Evolutionary conservation across 1,140 invertebrate genomes (phyloP), one percentile per base, ranked within the genome.

Genomic region (Arctopsyche grandis): DNA sequence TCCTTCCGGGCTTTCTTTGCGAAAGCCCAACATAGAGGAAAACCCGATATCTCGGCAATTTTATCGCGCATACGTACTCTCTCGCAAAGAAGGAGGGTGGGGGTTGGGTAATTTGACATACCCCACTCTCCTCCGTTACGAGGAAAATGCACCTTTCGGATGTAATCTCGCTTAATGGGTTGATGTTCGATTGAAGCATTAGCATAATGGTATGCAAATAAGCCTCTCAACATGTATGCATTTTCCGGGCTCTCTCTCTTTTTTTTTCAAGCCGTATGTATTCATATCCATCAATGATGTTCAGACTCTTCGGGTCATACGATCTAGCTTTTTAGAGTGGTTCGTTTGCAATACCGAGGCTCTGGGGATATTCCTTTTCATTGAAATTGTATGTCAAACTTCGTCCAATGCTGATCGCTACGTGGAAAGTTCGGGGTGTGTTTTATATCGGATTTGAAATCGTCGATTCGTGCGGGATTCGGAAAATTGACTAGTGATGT

Each of bases 31-130:
- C n/a, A 12, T 26, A 12, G 71, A 16, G 21, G n/a, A 74, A 38
- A 10, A 19, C 21, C 43, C 60, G 63, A 69, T 77, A 77, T 77
- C 75, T 77, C 21, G 75, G 46, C 58, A 77, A 77, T 77, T 77
- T 69, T 60, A 77, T 77, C 75, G 75, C 22, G 3, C 63, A 46
- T 69, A 75, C n/a, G 26, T 56, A 56, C 46, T 19, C 26, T 16
- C 3, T 38, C 48, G 48, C n/a, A n/a, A n/a, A n/a, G n/a, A n/a
- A n/a, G 29, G 56, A 19, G 16, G 5, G 56, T 19, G 56, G 56
- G 29, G 29, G 29, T 38, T 38, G 29, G 63, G 24, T 66, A 74
- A 52, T 74, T 56, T 74, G 71, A 74, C 71, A 24, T 56, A 19
- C n/a, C 7, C 22, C 44, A n/a, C n/a, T n/a, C 63, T 12, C 10